phyloP scores from a whole-genome alignment of 2,797 vertebrate genomes.

The Coregonus sp. region DNA sequence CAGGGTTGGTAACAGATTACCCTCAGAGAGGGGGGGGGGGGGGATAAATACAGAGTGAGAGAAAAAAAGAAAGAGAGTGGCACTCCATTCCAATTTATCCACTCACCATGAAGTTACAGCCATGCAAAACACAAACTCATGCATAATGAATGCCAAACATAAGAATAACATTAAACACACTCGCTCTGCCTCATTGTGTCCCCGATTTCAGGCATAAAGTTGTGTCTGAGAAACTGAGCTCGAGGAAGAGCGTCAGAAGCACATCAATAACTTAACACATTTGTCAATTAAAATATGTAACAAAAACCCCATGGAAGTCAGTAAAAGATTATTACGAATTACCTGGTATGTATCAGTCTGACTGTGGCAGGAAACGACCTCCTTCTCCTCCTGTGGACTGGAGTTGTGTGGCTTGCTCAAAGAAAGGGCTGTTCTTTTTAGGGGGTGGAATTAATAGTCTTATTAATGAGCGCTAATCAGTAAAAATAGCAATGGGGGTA shows the following conservation, averaged over 20 bases:
- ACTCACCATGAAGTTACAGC: constrained; percentile 42
- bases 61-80: constrained; percentile 5
- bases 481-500: constrained; percentile 55
- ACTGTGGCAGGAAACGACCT: neutral
- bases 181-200: constrained; percentile 11
- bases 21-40: constrained; percentile 1
- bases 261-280: constrained; percentile 26
- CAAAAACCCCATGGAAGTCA: neutral
- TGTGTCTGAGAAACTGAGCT: constrained; percentile 1
- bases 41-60: neutral
- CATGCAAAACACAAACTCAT: constrained; percentile 43
- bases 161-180: constrained; percentile 38
- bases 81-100: constrained; percentile 38
- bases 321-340: neutral
- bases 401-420: constrained; percentile 24
- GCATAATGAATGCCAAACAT: constrained; percentile 45
- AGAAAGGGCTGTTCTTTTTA: constrained; percentile 21
- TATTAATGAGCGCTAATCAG: constrained; percentile 70
- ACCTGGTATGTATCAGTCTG: neutral
- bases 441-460: constrained; percentile 55
- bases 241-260: constrained; percentile 19
- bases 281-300: constrained; percentile 15
- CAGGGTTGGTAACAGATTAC: neutral
- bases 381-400: neutral
- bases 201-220: constrained; percentile 35